Evolutionary conservation across 2,113 vertebrate genomes (phyloP).

Genomic region (Lontra canadensis): DNA sequence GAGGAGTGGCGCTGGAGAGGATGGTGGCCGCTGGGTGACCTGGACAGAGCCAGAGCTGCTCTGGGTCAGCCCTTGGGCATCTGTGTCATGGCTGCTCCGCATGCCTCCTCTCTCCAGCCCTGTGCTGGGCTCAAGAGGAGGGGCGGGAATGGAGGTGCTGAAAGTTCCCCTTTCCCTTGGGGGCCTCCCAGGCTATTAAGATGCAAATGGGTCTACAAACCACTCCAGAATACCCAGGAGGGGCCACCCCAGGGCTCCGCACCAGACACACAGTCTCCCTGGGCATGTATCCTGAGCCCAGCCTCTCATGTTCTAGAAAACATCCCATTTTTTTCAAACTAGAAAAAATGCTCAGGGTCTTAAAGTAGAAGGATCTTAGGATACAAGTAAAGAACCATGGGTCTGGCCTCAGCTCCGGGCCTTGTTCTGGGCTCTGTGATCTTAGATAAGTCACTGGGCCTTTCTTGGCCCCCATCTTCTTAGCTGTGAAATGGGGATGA

Average conservation of each 20-base stretch:
- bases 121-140: too few species aligned
- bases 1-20: background rate
- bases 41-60: background rate
- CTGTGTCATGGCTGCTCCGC: rapidly evolving
- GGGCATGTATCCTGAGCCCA: background rate
- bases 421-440: background rate
- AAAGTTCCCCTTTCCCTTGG: background rate
- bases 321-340: background rate
- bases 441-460: background rate
- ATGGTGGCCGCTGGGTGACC: background rate
- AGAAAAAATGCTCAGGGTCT: background rate
- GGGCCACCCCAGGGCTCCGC: background rate
- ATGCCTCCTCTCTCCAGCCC: background rate
- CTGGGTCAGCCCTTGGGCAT: too few species aligned
- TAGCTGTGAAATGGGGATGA: background rate
- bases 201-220: background rate
- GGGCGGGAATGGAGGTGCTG: too few species aligned
- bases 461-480: background rate
- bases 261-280: background rate
- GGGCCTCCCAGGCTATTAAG: background rate
- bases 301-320: background rate
- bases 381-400: background rate
- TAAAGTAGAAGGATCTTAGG: background rate
- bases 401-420: background rate
- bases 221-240: too few species aligned